Evolutionary conservation across 2,797 vertebrate species (phyloP).

Genomic region (Apodemus agrarius): DNA sequence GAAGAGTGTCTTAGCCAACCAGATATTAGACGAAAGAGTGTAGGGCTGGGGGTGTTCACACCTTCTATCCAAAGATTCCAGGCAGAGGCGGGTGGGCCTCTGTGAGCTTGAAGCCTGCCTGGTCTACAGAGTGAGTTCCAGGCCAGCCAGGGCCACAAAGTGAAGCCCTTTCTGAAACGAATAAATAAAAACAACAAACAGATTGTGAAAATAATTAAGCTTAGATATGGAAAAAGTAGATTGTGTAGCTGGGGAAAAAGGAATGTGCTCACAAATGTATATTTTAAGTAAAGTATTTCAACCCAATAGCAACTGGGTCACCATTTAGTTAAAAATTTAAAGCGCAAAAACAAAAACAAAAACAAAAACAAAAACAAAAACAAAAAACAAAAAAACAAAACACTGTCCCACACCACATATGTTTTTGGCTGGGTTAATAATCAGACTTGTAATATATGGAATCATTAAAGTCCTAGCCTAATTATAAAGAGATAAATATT

Average conservation of each 20-base stretch:
- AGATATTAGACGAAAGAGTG: not conserved
- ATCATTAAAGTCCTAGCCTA: conserved; percentile 24
- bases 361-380: too few species aligned
- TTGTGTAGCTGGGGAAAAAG: not conserved
- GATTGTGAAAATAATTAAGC: not conserved
- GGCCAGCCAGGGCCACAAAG: not conserved
- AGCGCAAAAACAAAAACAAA: too few species aligned
- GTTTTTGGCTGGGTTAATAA: not conserved
- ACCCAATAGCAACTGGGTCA: not conserved
- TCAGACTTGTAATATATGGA: conserved; percentile 26
- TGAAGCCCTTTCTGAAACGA: not conserved
- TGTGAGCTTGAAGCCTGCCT: too few species aligned
- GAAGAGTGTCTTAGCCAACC: not conserved
- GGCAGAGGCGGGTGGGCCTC: not conserved
- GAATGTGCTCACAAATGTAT: not conserved
- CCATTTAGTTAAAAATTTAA: conserved; percentile 47
- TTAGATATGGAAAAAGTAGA: conserved; percentile 7
- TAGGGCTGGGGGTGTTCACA: not conserved
- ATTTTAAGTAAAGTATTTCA: conserved; percentile 29
- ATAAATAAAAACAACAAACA: not conserved
- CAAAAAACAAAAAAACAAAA: too few species aligned
- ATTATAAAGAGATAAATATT: conserved; percentile 3
- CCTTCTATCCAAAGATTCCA: not conserved
- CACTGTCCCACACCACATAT: not conserved
- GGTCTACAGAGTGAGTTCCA: not conserved